Percentiles rank a stretch among this genome's conserved stretches.
phyloP scores from a whole-genome alignment of 2,888 invertebrate genomes.

The Drosophila testacea region DNA sequence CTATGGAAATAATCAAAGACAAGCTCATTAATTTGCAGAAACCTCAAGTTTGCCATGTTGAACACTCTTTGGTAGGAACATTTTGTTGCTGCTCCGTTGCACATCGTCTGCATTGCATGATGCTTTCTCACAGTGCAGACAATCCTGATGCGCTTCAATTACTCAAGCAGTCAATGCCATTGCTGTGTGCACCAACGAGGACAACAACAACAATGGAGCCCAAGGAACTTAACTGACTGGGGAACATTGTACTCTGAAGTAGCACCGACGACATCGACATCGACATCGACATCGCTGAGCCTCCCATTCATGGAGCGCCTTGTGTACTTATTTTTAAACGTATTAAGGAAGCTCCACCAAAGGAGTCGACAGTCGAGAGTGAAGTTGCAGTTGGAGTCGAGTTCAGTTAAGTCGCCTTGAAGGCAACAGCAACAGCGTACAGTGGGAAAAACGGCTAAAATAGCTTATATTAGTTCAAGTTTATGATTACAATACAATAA shows the following conservation, averaged over 20 bases:
- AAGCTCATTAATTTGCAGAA: slow-evolving; percentile 29
- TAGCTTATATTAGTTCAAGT: too few species aligned
- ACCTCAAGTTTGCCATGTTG: slow-evolving; percentile 10
- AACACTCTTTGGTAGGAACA: not conserved
- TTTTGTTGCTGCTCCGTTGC: slow-evolving; percentile 7
- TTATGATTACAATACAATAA: too few species aligned
- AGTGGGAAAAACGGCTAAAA: too few species aligned
- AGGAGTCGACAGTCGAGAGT: slow-evolving; percentile 36
- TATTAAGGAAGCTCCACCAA: slow-evolving; percentile 65
- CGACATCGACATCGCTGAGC: slow-evolving; percentile 14
- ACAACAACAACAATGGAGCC: slow-evolving; percentile 11
- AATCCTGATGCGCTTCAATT: slow-evolving; percentile 65
- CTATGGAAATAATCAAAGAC: slow-evolving; percentile 11
- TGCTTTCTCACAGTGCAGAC: slow-evolving; percentile 20
- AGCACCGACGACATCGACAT: not conserved
- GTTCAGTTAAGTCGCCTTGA: slow-evolving; percentile 23
- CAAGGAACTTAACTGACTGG: not conserved
- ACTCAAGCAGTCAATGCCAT: slow-evolving; percentile 73
- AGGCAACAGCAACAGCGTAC: slow-evolving; percentile 25
- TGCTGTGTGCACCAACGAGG: slow-evolving; percentile 17
- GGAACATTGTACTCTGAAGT: slow-evolving; percentile 64
- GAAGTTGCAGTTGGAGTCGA: slow-evolving; percentile 19
- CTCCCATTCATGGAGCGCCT: slow-evolving; percentile 38
- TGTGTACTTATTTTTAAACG: slow-evolving; percentile 71
- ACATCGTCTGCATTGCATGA: slow-evolving; percentile 6